Base-by-base conservation (phyloP, 2,113 vertebrate genomes). In the Cariama cristata region DNA sequence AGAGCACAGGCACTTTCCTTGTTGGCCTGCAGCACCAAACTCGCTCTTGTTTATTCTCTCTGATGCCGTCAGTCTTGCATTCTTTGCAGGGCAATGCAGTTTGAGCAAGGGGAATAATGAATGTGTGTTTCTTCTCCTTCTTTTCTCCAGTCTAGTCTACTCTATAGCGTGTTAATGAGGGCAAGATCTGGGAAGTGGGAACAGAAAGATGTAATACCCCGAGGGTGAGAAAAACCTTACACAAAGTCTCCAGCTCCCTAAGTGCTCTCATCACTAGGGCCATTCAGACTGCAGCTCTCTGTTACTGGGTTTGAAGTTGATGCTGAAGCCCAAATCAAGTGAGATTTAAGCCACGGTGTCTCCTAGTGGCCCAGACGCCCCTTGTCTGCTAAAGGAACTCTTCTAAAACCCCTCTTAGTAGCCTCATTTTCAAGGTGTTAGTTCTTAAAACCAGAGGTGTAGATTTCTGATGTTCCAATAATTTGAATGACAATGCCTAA, bases 21-120 rank as follows among this genome's bases (percentile, higher is more conserved):
- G 32, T 66, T 35, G 14, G 17, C 33, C 80, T 89, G 52, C 30
- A 81, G 80, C 21, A 4, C 59, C 52, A 84, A 60, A 71, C 23
- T 89, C 64, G 22, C 23, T 33, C 71, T 95, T 90, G 73, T 90
- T 94, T 91, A 71, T 91, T 84, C 73, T 81, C 38, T 94, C 72
- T 71, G 64, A 63, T 75, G 38, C 10, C 89, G 72, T 45, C 82
- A 93, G 50, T 63, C 56, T 77, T 63, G 27, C 79, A 96, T 96
- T 96, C 96, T 87, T 95, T 59, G 28, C 50, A 94, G 68, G 56
- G 63, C 83, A 93, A 28, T 20, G 20, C 23, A 45, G 23, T 71
- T 92, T n/a, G 50, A 86, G 38, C 44, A 86, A 87, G 23, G 17
- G 21, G 20, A 93, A 79, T 53, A 91, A 93, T 89, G 91, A 96